Conservation (phyloP, 2,113 vertebrate genomes). For the Chloebia gouldiae region DNA sequence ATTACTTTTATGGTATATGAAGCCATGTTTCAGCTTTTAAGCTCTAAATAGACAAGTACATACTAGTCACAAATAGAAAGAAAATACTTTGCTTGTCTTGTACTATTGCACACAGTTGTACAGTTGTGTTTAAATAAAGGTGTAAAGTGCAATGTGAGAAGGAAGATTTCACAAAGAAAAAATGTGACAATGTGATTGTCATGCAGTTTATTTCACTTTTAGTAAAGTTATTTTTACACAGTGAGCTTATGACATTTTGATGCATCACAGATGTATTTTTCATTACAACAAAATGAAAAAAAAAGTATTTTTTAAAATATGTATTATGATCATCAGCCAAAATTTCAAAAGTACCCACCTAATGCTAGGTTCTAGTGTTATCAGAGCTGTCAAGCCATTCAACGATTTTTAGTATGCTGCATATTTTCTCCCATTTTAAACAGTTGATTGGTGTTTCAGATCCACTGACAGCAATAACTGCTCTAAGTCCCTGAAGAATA, state of each 20-base stretch:
- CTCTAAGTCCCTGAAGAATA: constrained; percentile 13
- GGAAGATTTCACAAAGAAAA: too few relatives aligned
- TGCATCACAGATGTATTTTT: background rate
- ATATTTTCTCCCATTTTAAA: background rate
- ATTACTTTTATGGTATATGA: background rate
- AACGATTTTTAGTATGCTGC: background rate
- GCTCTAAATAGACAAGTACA: background rate
- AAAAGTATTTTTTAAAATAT: rapidly evolving
- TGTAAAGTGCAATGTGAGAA: background rate
- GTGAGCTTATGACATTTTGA: background rate
- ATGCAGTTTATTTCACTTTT: background rate
- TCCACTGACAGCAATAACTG: constrained; percentile 4
- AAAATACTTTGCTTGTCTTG: background rate
- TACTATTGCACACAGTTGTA: background rate
- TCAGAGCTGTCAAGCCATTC: background rate
- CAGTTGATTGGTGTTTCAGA: background rate
- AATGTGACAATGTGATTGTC: background rate
- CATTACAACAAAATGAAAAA: background rate
- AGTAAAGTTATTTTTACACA: background rate
- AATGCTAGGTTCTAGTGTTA: background rate
- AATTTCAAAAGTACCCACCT: background rate
- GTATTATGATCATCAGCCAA: background rate
- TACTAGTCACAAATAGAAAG: background rate
- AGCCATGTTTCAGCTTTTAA: background rate
- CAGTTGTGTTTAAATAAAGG: background rate